Conservation (phyloP, 2,113 vertebrate species). For the Parus major region DNA sequence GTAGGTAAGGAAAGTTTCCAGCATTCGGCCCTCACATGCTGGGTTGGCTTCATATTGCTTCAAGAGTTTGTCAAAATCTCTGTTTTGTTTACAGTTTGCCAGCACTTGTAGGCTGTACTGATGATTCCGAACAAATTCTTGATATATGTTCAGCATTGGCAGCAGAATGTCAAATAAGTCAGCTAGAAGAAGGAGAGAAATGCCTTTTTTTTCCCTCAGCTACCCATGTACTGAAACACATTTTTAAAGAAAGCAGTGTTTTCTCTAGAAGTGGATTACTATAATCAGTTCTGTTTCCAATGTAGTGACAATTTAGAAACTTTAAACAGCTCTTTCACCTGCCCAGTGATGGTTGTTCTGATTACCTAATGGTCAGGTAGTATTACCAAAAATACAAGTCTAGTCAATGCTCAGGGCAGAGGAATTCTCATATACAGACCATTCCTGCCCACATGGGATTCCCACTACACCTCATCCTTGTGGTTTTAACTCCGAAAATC, state of each 20-base stretch:
- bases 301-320: background rate
- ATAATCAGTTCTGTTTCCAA: background rate
- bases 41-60: constrained; percentile 98
- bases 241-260: background rate
- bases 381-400: background rate
- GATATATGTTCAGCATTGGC: constrained; percentile 99
- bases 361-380: background rate
- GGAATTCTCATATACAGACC: background rate
- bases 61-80: constrained; percentile 98
- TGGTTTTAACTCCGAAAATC: background rate
- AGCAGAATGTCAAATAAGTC: constrained; percentile 98
- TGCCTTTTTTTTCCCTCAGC: background rate
- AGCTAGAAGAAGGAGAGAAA: constrained; percentile 77
- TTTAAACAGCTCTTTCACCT: background rate
- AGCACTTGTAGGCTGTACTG: constrained; percentile 98
- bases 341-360: background rate
- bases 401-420: background rate
- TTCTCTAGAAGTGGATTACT: background rate
- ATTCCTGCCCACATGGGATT: background rate
- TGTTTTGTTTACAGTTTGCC: constrained; percentile 98
- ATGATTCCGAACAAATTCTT: constrained; percentile 98
- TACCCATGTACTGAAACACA: background rate
- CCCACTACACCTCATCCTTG: background rate
- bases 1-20: constrained; percentile 98
- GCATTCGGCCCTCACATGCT: constrained; percentile 94